A percentile compares a stretch with the other conserved stretches of the same genome.
Evolutionary conservation across 2,797 vertebrate species (phyloP).

Genomic region (Protosalanx chinensis): DNA sequence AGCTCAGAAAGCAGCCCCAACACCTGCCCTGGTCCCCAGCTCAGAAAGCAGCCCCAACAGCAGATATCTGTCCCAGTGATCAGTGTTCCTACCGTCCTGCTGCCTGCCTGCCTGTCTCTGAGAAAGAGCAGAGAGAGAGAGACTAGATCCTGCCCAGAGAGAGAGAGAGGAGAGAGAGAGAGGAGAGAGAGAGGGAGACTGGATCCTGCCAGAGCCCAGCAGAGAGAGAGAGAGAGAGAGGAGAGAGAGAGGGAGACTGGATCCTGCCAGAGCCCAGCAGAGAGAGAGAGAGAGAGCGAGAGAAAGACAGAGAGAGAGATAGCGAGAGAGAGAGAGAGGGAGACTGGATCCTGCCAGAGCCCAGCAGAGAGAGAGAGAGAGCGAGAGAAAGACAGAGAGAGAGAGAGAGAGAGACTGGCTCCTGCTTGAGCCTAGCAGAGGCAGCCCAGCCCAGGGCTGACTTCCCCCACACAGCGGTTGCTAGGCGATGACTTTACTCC

Average conservation of each 20-base stretch:
- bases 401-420: constrained; percentile 6
- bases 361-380: constrained; percentile 16
- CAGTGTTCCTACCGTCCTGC: constrained; percentile 24
- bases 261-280: too few relatives aligned
- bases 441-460: constrained; percentile 47
- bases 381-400: background rate
- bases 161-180: constrained; percentile 14
- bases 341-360: too few relatives aligned
- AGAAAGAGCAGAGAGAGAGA: background rate
- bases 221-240: constrained; percentile 18
- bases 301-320: constrained; percentile 17
- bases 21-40: constrained; percentile 14
- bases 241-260: background rate
- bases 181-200: too few relatives aligned
- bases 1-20: too few relatives aligned
- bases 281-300: constrained; percentile 30
- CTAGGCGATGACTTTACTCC: constrained; percentile 74
- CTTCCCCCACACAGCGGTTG: constrained; percentile 74
- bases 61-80: constrained; percentile 11
- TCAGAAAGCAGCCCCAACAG: constrained; percentile 16
- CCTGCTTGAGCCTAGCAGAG: constrained; percentile 42
- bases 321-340: constrained; percentile 1
- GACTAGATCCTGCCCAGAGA: too few relatives aligned
- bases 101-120: constrained; percentile 19
- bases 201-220: too few relatives aligned